phyloP scores from a whole-genome alignment of 1,140 invertebrate species.

The Anoplolepis gracilipes region DNA sequence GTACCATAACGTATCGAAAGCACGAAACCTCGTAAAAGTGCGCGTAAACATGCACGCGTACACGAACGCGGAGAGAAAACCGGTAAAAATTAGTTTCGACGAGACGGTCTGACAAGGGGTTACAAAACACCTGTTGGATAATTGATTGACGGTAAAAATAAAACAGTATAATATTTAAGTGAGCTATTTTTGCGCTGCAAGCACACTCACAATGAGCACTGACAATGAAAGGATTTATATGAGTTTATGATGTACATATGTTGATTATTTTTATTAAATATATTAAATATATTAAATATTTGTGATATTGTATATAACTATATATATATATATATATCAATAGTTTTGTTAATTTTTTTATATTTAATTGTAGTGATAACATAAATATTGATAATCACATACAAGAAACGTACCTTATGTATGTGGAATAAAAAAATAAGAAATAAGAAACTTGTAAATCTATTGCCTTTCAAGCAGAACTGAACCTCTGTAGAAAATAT shows the following conservation, averaged over 20 bases:
- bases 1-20: conserved; percentile 46
- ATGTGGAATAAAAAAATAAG: neutral
- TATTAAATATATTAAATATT: no score
- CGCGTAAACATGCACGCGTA: neutral
- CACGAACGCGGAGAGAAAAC: neutral
- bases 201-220: no score
- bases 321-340: no score
- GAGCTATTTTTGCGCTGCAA: neutral
- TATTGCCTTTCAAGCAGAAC: neutral
- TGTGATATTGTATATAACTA: no score
- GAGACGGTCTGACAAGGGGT: neutral
- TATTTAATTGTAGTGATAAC: neutral
- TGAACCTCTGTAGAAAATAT: neutral
- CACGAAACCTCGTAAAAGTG: conserved; percentile 27
- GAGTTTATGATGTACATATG: neutral
- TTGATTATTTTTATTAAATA: no score
- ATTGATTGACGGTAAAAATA: conserved; percentile 15
- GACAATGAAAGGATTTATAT: neutral
- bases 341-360: neutral
- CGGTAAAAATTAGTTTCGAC: conserved; percentile 27
- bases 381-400: neutral
- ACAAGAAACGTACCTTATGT: neutral
- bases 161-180: neutral
- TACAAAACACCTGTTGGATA: neutral
- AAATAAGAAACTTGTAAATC: neutral